Percentiles rank a stretch among this genome's conserved stretches.
These are phyloP conservation scores for Plagodis dolabraria DNA, from an alignment of 2,888 invertebrate species.

Conservation along the genomic window DNA sequence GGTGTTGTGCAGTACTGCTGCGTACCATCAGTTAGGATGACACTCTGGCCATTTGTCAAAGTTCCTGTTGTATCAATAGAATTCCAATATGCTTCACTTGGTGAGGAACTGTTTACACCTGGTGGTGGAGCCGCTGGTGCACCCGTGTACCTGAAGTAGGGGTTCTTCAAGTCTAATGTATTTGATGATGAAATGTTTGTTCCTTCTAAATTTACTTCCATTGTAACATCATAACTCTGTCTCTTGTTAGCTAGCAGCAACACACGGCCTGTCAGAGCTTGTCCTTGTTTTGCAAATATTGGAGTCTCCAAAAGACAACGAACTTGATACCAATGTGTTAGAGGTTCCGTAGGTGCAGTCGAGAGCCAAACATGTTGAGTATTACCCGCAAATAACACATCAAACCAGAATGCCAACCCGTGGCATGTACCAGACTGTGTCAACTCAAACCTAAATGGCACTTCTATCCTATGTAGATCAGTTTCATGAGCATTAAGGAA, in stretches of 20 bases:
- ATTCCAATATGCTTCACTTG: slow-evolving; percentile 97
- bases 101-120: slow-evolving; percentile 94
- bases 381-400: slow-evolving; percentile 97
- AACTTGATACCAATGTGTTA: slow-evolving; percentile 99
- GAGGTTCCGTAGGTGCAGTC: slow-evolving; percentile 98
- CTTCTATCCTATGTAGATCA: slow-evolving; percentile 97
- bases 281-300: slow-evolving; percentile 97
- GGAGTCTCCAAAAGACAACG: slow-evolving; percentile 97
- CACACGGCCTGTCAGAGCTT: slow-evolving; percentile 94
- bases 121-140: slow-evolving; percentile 97
- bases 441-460: slow-evolving; percentile 96
- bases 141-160: slow-evolving; percentile 98
- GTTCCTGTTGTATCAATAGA: slow-evolving; percentile 90
- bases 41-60: slow-evolving; percentile 73
- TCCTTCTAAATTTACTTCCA: slow-evolving; percentile 96
- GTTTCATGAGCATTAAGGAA: slow-evolving; percentile 96
- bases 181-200: slow-evolving; percentile 94
- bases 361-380: slow-evolving; percentile 97
- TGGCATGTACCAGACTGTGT: slow-evolving; percentile 97
- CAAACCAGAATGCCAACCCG: slow-evolving; percentile 99
- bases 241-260: slow-evolving; percentile 96
- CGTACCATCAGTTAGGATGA: slow-evolving; percentile 71
- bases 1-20: slow-evolving; percentile 75
- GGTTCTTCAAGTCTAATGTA: slow-evolving; percentile 98
- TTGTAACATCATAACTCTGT: slow-evolving; percentile 99